A percentile compares a stretch with the other conserved stretches of the same genome.
Conservation (phyloP, 2,797 vertebrate genomes). For the Epinephelus awoara region DNA sequence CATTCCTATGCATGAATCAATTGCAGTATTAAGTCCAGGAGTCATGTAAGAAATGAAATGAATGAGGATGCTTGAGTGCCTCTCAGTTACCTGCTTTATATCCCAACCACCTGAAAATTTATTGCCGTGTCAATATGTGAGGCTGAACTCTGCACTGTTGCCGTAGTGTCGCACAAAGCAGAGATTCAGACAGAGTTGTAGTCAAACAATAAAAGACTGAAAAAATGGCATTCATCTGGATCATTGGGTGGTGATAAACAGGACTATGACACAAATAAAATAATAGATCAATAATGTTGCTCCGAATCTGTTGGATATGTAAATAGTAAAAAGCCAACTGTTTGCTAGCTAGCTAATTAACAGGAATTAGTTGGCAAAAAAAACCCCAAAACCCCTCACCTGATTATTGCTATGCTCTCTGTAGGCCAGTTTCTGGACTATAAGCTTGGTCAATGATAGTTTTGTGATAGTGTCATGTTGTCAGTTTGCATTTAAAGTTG, state of each 20-base stretch:
- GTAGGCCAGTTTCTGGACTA: not conserved
- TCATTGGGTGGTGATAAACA: not conserved
- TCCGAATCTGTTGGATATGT: not conserved
- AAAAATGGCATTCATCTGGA: too few relatives aligned
- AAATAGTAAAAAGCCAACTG: not conserved
- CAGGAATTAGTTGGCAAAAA: not conserved
- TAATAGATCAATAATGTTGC: not conserved
- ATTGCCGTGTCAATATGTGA: not conserved
- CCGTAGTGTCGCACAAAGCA: not conserved
- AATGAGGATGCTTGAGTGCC: constrained; percentile 19
- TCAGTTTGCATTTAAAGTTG: too few relatives aligned
- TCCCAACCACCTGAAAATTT: not conserved
- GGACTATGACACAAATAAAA: too few relatives aligned
- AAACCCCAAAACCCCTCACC: not conserved
- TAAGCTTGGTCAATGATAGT: not conserved
- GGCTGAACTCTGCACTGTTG: not conserved
- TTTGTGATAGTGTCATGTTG: not conserved
- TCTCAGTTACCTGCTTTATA: not conserved
- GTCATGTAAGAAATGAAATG: constrained; percentile 19
- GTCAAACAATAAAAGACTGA: not conserved
- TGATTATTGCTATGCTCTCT: not conserved
- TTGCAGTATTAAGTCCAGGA: constrained; percentile 25
- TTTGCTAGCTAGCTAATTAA: not conserved
- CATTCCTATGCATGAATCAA: constrained; percentile 34
- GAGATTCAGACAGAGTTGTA: not conserved